phyloP scores from a whole-genome alignment of 2,888 invertebrate species.

The Philonicus albiceps region DNA sequence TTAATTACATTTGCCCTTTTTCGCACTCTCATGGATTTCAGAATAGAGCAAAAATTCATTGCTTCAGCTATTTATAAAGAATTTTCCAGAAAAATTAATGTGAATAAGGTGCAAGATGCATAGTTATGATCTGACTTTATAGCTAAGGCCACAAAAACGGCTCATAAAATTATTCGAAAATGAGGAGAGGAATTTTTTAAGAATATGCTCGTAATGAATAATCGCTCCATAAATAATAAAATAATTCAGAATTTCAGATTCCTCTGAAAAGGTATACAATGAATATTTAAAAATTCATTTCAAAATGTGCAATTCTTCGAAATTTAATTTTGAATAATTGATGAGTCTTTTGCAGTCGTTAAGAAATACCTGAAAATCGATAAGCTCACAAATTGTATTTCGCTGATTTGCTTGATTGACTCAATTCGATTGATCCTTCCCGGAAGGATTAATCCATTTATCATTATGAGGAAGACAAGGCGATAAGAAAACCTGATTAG shows the following conservation, averaged over 20 bases:
- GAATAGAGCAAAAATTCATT: not conserved
- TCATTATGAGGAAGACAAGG: not conserved
- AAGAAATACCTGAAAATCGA: not conserved
- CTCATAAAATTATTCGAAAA: not conserved
- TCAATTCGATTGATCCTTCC: not conserved
- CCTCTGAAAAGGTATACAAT: too few relatives aligned
- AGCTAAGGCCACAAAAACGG: not conserved
- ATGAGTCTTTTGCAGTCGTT: not conserved
- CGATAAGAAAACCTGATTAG: not conserved
- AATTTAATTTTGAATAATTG: not conserved
- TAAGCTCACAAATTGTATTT: not conserved
- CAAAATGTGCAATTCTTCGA: not conserved
- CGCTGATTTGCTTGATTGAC: not conserved
- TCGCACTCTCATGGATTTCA: not conserved
- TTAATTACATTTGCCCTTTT: not conserved
- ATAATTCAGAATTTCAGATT: not conserved
- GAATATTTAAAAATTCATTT: not conserved
- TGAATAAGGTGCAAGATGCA: not conserved
- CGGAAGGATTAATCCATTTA: not conserved
- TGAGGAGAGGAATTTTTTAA: not conserved
- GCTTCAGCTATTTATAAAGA: not conserved
- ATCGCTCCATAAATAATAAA: not conserved
- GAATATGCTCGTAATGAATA: not conserved
- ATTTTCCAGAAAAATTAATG: not conserved
- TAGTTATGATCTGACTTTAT: not conserved